Base-by-base conservation (phyloP, 2,797 vertebrate genomes). In the Sylvilagus floridanus region DNA sequence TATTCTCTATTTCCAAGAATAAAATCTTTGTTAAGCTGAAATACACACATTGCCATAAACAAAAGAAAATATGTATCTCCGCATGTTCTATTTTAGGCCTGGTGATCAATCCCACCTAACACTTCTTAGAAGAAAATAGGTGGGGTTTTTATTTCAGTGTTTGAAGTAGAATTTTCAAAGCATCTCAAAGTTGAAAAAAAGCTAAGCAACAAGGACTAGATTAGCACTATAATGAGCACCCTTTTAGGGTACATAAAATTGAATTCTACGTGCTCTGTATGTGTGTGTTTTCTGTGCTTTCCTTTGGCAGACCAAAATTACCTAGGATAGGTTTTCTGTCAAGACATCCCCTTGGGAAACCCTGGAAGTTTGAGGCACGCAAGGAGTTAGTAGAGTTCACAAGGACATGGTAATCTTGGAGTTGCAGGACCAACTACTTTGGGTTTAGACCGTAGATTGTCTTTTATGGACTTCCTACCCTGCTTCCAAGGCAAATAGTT, bases 1-100 rank as follows among this genome's bases (percentile, higher is more conserved):
- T 30, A 50, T 91, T 93, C 30, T 83, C 35, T 76, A 71, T 84
- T 88, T 87, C 42, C n/a, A 47, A 88, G 66, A 95, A 24, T 83
- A 78, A 92, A 96, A 90, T 92, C 65, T 92, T 96, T 71, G 88
- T 94, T 93, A 95, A 68, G 63, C 28, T 85, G 60, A 93, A 95
- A 88, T 90, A 77, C 2, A 88, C 62, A 73, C 52, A 90, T 83
- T 81, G 77, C 32, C 77, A 90, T 83, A 93, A 93, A 93, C 88
- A 71, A 93, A 88, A 94, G n/a, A 37, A 94, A 95, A 90, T 81
- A n/a, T 62, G 68, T 89, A 52, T 78, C n/a, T 81, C 37, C 63
- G 62, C 28, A 57, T 30, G 6, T 93, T 94, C 65, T 94, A 87
- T 84, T 79, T 85, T 71, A 93, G 26, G 24, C 10, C 88, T 13